Evolutionary conservation across 2,888 invertebrate genomes (phyloP), one percentile per base, ranked within the genome.

Genomic region (Tetheella fluctuosa): DNA sequence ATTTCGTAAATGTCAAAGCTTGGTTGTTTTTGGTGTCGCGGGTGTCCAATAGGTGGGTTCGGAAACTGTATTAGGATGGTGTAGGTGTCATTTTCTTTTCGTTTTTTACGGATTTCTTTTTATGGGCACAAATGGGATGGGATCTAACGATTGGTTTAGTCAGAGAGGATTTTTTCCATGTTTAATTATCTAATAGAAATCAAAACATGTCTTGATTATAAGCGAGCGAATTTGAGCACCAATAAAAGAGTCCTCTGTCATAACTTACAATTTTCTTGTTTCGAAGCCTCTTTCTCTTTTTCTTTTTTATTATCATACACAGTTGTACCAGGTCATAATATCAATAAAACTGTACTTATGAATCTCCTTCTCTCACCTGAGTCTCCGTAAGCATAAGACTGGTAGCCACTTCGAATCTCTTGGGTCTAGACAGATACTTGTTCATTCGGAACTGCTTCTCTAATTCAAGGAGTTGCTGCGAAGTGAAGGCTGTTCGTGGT

Each of bases 391-490:
- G 95, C 97, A 98, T 98, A 63, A 99, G 93, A 59, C 98, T 98
- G 62, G 99, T 99, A 54, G 99, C 99, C 57, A 99, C 99, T 88
- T 99, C 99, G 88, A 99, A 99, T 79, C 99, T 94, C 91, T 99
- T 99, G 23, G 99, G 99, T 73, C 99, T 94, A 37, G 99, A 99
- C 54, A 99, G 95, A 94, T 99, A 99, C 91, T 99, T 99, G 94
- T 99, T 99, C 94, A 99, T 98, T 65, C 98, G 96, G 94, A 99
- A 99, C 93, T 99, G 99, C 86, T 99, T 97, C 92, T 99, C 99
- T 81, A 99, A 93, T 89, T 99, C 99, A 73, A 99, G 94, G 23
- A 99, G 95, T 82, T 99, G 99, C 84, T 99, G 99, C 17, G 96
- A 97, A 1, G 99, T 99, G 94, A 99, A 99, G 1, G 99, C 99